A percentile compares a stretch with the other conserved stretches of the same genome.
phyloP scores from a whole-genome alignment of 2,797 vertebrate species.

The Botia almorhae region DNA sequence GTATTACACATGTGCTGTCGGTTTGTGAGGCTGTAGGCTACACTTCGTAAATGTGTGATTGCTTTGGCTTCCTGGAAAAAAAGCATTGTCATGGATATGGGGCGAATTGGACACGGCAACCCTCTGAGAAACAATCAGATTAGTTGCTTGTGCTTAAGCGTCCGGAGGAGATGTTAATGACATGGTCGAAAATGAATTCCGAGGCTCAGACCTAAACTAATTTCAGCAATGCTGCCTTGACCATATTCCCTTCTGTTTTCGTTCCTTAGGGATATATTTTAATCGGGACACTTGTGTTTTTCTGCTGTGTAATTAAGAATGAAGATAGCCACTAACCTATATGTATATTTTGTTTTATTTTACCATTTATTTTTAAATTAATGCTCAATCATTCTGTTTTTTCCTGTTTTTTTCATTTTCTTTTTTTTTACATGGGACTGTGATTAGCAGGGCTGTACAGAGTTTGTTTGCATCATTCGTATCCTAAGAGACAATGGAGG shows the following conservation, averaged over 20 bases:
- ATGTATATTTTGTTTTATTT: neutral
- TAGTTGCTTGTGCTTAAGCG: conserved; percentile 18
- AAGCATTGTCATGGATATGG: conserved; percentile 14
- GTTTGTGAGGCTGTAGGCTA: conserved; percentile 40
- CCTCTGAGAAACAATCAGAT: conserved; percentile 48
- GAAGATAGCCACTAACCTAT: neutral
- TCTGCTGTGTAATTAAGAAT: conserved; percentile 18
- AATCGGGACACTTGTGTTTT: neutral
- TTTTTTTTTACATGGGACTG: conserved; percentile 17
- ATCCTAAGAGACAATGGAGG: conserved; percentile 56
- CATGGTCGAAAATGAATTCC: conserved; percentile 39
- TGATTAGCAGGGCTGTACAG: conserved; percentile 46
- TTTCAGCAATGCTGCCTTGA: conserved; percentile 35
- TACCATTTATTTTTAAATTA: neutral
- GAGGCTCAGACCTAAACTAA: conserved; percentile 25
- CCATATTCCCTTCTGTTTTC: conserved; percentile 14
- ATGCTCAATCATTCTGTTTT: neutral
- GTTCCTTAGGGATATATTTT: neutral
- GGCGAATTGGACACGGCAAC: conserved; percentile 34
- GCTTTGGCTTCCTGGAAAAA: conserved; percentile 41
- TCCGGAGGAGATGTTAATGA: conserved; percentile 35
- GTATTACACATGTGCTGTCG: conserved; percentile 40
- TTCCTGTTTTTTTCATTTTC: neutral
- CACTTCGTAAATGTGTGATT: conserved; percentile 50
- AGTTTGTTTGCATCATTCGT: conserved; percentile 57